These are phyloP conservation scores for Grallaria varia DNA, from an alignment of 2,113 vertebrate species.

Conservation along the genomic window DNA sequence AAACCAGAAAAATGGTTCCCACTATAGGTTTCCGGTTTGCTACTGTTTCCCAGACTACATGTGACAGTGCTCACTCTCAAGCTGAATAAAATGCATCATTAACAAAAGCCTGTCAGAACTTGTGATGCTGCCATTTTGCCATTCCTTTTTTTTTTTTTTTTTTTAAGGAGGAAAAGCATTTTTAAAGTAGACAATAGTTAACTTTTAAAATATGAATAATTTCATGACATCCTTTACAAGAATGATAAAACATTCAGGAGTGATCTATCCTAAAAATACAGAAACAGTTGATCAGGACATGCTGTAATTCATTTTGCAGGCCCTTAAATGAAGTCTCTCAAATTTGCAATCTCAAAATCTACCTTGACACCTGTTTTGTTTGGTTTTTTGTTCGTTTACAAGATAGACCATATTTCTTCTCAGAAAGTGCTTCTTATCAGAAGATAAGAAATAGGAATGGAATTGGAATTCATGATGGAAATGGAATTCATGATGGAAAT, in stretches of 20 bases:
- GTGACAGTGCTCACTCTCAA: not conserved
- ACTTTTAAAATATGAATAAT: not conserved
- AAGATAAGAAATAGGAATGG: not conserved
- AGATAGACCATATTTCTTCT: not conserved
- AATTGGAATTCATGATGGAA: not conserved
- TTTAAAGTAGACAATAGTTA: not conserved
- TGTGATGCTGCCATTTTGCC: not conserved
- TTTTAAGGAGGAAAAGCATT: not conserved
- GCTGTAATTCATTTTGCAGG: not conserved
- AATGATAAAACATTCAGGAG: not conserved
- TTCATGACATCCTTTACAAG: not conserved
- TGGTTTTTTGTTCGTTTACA: not conserved
- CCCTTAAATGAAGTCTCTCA: not conserved
- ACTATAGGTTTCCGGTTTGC: not conserved
- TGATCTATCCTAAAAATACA: not conserved
- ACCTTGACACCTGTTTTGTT: not conserved
- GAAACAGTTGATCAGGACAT: not conserved
- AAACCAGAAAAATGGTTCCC: not conserved
- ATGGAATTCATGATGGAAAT: not conserved
- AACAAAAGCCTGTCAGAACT: constrained; percentile 38
- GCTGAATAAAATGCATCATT: not conserved
- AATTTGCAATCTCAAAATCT: not conserved
- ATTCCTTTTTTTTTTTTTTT: not conserved
- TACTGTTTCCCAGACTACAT: not conserved
- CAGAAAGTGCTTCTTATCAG: not conserved